Percentiles rank a stretch among this genome's conserved stretches.
Evolutionary conservation across 2,797 vertebrate genomes (phyloP).

Genomic region (Fistularia tabacaria): DNA sequence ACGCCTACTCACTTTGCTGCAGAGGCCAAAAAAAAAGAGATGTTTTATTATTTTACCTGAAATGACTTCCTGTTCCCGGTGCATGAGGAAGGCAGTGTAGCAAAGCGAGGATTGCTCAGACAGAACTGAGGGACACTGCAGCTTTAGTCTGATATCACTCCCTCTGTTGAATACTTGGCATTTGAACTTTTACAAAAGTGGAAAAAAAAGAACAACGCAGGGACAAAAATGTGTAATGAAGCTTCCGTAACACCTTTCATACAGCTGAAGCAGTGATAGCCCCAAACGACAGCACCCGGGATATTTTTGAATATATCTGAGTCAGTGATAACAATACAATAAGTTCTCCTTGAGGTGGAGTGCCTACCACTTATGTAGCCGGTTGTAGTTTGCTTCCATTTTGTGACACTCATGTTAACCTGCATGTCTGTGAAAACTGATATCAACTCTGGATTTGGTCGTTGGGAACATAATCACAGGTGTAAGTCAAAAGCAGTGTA

Average conservation of each 20-base stretch:
- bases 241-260: slow-evolving; percentile 44
- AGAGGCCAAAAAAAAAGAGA: slow-evolving; percentile 26
- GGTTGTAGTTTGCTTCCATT: too few relatives aligned
- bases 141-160: slow-evolving; percentile 20
- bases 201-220: slow-evolving; percentile 21
- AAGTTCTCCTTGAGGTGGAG: too few relatives aligned
- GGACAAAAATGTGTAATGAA: slow-evolving; percentile 43
- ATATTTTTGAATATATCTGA: slow-evolving; percentile 37
- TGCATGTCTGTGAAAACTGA: too few relatives aligned
- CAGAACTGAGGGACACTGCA: slow-evolving; percentile 4
- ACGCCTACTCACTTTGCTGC: slow-evolving; percentile 43
- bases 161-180: slow-evolving; percentile 24
- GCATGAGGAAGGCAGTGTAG: slow-evolving; percentile 28
- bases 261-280: slow-evolving; percentile 47
- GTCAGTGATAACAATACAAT: slow-evolving; percentile 23
- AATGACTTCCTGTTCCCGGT: slow-evolving; percentile 31
- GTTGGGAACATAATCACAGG: too few relatives aligned
- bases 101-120: slow-evolving; percentile 1
- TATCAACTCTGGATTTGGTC: too few relatives aligned
- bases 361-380: too few relatives aligned
- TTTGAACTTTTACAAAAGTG: slow-evolving; percentile 36
- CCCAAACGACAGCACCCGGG: slow-evolving; percentile 31
- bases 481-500: too few relatives aligned
- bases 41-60: slow-evolving; percentile 54
- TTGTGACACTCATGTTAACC: too few relatives aligned